A percentile compares a stretch with the other conserved stretches of the same genome.
These are phyloP conservation scores for Drosophila lini DNA, from an alignment of 1,140 invertebrate species.

Conservation along the genomic window DNA sequence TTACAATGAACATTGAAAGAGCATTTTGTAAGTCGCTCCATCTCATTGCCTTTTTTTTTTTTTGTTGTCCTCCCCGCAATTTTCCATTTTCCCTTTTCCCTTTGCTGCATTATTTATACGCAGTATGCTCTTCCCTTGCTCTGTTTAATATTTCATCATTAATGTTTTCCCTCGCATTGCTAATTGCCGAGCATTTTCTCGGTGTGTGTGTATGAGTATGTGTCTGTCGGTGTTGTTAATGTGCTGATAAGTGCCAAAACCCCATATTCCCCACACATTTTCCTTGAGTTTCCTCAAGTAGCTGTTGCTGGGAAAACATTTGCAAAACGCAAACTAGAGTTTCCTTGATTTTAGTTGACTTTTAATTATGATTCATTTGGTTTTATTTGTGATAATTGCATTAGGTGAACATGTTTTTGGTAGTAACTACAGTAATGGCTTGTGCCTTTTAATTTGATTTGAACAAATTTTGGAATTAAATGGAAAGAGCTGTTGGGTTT, in stretches of 20 bases:
- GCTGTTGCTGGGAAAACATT: slow-evolving; percentile 1
- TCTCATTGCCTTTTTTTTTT: background rate
- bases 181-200: slow-evolving; percentile 38
- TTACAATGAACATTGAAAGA: slow-evolving; percentile 51
- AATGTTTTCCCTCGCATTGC: slow-evolving; percentile 47
- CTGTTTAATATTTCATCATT: slow-evolving; percentile 53
- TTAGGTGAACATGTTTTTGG: slow-evolving; percentile 4
- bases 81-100: background rate
- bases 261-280: background rate
- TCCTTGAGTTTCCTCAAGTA: slow-evolving; percentile 4
- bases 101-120: slow-evolving; percentile 40
- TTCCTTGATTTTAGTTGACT: slow-evolving; percentile 22
- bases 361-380: slow-evolving; percentile 35
- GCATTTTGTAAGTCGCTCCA: slow-evolving; percentile 43
- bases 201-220: slow-evolving; percentile 1
- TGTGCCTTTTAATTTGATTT: background rate
- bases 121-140: slow-evolving; percentile 15
- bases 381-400: slow-evolving; percentile 27
- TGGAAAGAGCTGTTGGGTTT: background rate
- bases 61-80: background rate
- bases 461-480: background rate
- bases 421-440: background rate
- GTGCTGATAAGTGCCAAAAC: slow-evolving; percentile 36
- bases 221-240: slow-evolving; percentile 30
- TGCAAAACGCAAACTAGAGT: slow-evolving; percentile 1